Evolutionary conservation across 1,140 invertebrate species (phyloP), one percentile per base, ranked within the genome.

Genomic region (Trichonephila inaurata): DNA sequence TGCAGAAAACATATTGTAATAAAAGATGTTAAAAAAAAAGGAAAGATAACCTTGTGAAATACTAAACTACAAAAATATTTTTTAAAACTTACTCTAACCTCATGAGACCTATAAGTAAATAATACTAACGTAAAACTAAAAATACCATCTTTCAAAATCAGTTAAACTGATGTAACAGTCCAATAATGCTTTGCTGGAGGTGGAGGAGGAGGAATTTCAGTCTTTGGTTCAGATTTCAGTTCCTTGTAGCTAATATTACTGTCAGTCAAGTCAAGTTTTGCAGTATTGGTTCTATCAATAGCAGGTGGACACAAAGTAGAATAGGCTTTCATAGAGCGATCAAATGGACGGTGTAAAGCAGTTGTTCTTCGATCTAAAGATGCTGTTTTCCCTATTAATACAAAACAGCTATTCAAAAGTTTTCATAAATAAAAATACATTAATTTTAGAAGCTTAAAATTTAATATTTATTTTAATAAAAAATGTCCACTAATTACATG

Each of bases 101-200:
- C 51, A 10, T 51, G 51, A 1, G 51, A 51, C 7, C 51, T 51
- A 12, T 51, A 12, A 10, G 7, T 51, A 51, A 10, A 51, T 51
- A 7, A 51, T 51, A 51, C 51, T 51, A 51, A 51, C 7, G 7
- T 51, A 51, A 51, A 51, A 51, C 33, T 40, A 40, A 40, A 40
- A 40, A 40, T 40, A 40, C 51, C 51, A 51, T 51, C 7, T 51
- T 51, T 5, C 5, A 51, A 51, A 24, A 12, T 66, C 24, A 8
- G 24, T 92, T 66, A 94, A 16, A 92, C 91, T 60, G 90, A 92
- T 18, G 90, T 94, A n/a, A 92, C 91, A 58, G 94, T 94, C 94
- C 94, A 94, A 64, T 94, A 92, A 93, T 89, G 87, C 44, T 89
- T 94, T 14, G 87, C 64, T 24, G 94, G 69, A 16, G 82, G 85